These are phyloP conservation scores for Asteroscopus sphinx DNA, from an alignment of 2,888 invertebrate genomes.

Conservation along the genomic window DNA sequence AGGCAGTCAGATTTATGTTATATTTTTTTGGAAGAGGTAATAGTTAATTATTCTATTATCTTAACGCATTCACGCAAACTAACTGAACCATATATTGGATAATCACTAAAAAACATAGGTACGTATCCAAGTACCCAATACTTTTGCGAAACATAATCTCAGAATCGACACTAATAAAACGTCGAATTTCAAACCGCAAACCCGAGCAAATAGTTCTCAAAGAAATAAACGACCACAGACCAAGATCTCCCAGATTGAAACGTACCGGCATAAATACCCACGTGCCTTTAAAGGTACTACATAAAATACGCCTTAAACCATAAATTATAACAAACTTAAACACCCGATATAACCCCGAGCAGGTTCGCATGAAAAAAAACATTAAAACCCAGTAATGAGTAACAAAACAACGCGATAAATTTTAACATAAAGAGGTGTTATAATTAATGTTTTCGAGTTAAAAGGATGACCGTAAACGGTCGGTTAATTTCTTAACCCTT, in stretches of 20 bases:
- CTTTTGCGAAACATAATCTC: slow-evolving; percentile 34
- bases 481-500: slow-evolving; percentile 79
- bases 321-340: slow-evolving; percentile 79
- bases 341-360: slow-evolving; percentile 38
- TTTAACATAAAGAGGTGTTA: slow-evolving; percentile 88
- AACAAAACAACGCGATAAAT: slow-evolving; percentile 86
- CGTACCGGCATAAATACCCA: slow-evolving; percentile 83
- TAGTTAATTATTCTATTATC: too few species aligned
- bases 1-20: too few species aligned
- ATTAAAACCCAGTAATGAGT: slow-evolving; percentile 77
- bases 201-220: slow-evolving; percentile 70
- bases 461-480: slow-evolving; percentile 81
- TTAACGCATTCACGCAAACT: too few species aligned
- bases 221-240: slow-evolving; percentile 67
- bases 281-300: slow-evolving; percentile 79
- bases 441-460: slow-evolving; percentile 85
- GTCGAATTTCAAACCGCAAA: slow-evolving; percentile 58
- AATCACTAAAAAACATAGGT: too few species aligned
- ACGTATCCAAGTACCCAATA: background rate
- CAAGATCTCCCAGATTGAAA: slow-evolving; percentile 85
- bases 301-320: slow-evolving; percentile 73
- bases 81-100: too few species aligned
- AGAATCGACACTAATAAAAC: slow-evolving; percentile 48
- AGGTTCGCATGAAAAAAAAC: slow-evolving; percentile 53
- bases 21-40: too few species aligned